Base-by-base conservation (phyloP, 2,797 vertebrate species). In the Scleropages formosus region DNA sequence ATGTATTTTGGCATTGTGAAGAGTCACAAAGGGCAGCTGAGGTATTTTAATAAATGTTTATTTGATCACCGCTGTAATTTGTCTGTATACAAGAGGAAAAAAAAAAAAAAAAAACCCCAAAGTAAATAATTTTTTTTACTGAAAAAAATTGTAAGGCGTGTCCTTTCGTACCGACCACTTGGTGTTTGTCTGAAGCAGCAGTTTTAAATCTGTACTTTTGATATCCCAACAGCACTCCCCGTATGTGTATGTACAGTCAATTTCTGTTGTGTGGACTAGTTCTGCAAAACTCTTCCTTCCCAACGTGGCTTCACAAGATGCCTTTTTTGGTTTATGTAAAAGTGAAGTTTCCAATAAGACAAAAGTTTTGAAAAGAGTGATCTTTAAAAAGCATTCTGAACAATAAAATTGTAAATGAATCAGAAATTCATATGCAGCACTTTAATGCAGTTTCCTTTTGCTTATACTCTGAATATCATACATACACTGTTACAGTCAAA, bases 11-110 rank as follows among this genome's bases (percentile, higher is more conserved):
- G 2, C 31, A 39, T 39, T 39, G 31, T 39, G 31, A 39, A n/a
- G n/a, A 39, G 31, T 39, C 2, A 39, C 31, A 39, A 39, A 39
- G 31, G 59, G 1, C 59, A 61, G 20, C 59, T 18, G 59, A 3
- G n/a, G n/a, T 61, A 61, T 84, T 86, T 81, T 87, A 86, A 89
- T 89, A 89, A 92, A 91, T 83, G 79, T 91, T 91, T 91, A 89
- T 90, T 92, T 87, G 87, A 85, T 89, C 85, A 81, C 77, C 59
- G 77, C 80, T 77, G 75, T 81, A 73, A 80, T 78, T 81, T 75
- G 87, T 92, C 86, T 86, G 87, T 92, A 92, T 92, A 93, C 89
- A 93, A 92, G 88, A 91, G 90, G 90, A 88, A 89, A 88, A 92
- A 93, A 93, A 87, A 51, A 18, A 11, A 61, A n/a, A 3, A 61